Conservation (phyloP, 2,797 vertebrate genomes). For the Petrocephalus sullivani region DNA sequence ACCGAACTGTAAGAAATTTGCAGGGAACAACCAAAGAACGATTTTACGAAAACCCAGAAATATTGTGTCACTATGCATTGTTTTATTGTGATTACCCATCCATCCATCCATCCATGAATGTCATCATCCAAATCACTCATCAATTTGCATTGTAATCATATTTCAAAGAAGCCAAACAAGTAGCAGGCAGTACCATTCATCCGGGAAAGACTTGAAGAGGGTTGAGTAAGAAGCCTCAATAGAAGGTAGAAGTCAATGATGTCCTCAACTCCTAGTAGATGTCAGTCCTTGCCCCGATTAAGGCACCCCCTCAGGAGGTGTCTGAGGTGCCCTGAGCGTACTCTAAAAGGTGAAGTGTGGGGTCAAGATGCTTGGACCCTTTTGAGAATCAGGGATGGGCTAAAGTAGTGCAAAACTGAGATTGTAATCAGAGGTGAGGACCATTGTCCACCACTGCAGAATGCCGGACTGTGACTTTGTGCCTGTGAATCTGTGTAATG, state of each 20-base stretch:
- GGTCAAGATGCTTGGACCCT: conserved; percentile 5
- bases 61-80: not conserved
- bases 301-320: not conserved
- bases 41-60: not conserved
- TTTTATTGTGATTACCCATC: not conserved
- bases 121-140: not conserved
- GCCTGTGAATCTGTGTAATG: not conserved
- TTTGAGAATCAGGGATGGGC: not conserved
- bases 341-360: not conserved
- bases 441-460: not conserved
- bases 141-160: not conserved
- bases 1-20: not conserved
- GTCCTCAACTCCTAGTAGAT: not conserved
- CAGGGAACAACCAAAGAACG: not conserved
- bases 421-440: conserved; percentile 15
- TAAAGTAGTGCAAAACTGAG: not conserved
- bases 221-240: not conserved
- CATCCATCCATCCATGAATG: not conserved
- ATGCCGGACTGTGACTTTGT: not conserved
- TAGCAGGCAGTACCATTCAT: not conserved
- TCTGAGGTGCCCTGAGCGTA: not conserved
- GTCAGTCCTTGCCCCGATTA: not conserved
- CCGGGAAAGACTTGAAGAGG: not conserved
- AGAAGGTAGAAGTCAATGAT: conserved; percentile 9
- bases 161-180: not conserved